These are phyloP conservation scores for Ifrita kowaldi DNA, from an alignment of 2,113 vertebrate species.

Conservation along the genomic window DNA sequence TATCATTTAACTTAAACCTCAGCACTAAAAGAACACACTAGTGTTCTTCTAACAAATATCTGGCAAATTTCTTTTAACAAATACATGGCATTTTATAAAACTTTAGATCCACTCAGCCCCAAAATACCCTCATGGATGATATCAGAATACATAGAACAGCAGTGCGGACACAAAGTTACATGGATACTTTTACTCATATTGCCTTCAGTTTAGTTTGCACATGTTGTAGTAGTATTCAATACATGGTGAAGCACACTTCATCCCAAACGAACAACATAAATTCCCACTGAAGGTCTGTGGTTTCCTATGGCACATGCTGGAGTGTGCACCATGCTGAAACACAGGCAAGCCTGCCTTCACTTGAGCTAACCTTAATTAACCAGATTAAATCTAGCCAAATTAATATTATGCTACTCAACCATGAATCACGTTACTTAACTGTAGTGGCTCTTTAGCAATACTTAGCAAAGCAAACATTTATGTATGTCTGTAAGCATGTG, in stretches of 20 bases:
- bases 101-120: neutral
- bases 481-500: neutral
- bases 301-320: neutral
- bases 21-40: neutral
- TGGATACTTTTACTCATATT: neutral
- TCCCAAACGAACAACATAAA: neutral
- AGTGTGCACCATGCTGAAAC: neutral
- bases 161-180: neutral
- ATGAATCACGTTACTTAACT: neutral
- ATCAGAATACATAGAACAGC: neutral
- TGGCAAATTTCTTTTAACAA: neutral
- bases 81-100: neutral
- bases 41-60: neutral
- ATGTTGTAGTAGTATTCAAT: neutral
- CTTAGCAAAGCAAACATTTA: neutral
- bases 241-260: neutral
- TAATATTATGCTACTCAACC: neutral
- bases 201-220: neutral
- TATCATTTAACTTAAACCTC: neutral
- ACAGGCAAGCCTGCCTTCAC: neutral
- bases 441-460: neutral
- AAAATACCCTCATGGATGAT: neutral
- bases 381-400: neutral
- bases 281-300: neutral
- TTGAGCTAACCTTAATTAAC: neutral